Conservation (phyloP, 2,888 invertebrate genomes). For the Caenorhabditis sp. region DNA sequence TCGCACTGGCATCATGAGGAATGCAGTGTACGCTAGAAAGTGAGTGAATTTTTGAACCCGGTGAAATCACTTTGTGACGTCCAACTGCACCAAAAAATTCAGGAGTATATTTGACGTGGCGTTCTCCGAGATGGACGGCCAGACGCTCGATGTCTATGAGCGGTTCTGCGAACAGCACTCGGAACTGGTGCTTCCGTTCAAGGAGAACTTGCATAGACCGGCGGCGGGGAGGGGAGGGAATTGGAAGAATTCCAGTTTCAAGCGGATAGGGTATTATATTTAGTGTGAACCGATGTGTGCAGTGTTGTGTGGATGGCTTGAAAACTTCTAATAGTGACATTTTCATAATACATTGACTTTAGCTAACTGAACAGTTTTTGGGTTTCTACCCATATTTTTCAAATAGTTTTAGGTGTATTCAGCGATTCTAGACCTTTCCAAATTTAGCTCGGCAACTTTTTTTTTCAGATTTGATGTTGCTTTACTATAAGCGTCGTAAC, state of each 20-base stretch:
- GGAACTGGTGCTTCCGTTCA: constrained; percentile 14
- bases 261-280: constrained; percentile 47
- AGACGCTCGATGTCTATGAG: constrained; percentile 41
- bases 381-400: background rate
- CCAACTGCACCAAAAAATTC: too few relatives aligned
- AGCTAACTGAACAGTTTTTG: too few relatives aligned
- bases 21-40: constrained; percentile 74
- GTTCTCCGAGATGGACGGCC: constrained; percentile 37
- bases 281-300: background rate
- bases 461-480: too few relatives aligned
- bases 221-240: background rate
- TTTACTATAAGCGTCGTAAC: too few relatives aligned
- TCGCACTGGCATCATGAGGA: constrained; percentile 75
- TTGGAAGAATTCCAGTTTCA: constrained; percentile 50
- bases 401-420: too few relatives aligned
- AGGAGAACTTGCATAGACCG: background rate
- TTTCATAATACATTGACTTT: too few relatives aligned
- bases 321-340: constrained; percentile 19
- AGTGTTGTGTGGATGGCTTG: constrained; percentile 1
- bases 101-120: constrained; percentile 59
- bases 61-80: too few relatives aligned
- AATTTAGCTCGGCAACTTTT: too few relatives aligned
- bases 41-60: constrained; percentile 46
- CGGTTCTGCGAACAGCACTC: constrained; percentile 49
- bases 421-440: too few relatives aligned